Conservation (phyloP, 2,113 vertebrate genomes). For the Tupaia tana region DNA sequence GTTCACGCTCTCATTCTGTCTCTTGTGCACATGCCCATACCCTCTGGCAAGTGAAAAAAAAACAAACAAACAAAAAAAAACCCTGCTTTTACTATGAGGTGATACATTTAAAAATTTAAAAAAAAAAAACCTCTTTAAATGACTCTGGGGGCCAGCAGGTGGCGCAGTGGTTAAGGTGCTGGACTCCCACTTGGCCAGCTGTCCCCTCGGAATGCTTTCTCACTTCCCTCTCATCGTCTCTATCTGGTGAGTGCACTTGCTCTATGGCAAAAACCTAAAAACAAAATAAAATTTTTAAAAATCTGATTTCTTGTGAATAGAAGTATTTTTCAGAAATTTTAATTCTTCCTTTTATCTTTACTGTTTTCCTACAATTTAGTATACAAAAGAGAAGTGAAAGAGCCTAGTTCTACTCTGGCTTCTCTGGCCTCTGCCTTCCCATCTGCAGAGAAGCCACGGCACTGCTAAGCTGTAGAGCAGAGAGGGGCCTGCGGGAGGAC, state of each 20-base stretch:
- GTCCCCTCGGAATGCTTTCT: no score
- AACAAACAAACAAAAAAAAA: no score
- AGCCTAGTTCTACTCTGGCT: conserved; percentile 17
- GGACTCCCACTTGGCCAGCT: no score
- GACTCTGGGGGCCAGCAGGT: background rate
- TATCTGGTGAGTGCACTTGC: no score
- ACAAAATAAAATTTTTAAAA: background rate
- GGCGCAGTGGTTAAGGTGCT: no score
- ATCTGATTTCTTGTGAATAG: conserved; percentile 32
- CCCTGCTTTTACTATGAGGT: conserved; percentile 28
- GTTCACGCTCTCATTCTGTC: no score
- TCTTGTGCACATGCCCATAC: no score
- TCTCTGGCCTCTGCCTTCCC: conserved; percentile 8
- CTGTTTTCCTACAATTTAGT: background rate
- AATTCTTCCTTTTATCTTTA: conserved; percentile 22
- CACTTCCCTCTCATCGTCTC: no score
- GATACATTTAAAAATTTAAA: background rate
- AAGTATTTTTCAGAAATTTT: conserved; percentile 14
- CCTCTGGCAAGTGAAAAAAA: no score
- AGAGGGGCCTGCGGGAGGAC: background rate
- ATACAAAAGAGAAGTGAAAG: background rate
- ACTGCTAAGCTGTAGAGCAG: background rate
- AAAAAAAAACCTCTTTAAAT: background rate
- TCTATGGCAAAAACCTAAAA: background rate
- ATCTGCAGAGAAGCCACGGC: background rate